Conservation (phyloP, 35 echinoderm and acorn worm species). For the Apostichopus japonicus region DNA sequence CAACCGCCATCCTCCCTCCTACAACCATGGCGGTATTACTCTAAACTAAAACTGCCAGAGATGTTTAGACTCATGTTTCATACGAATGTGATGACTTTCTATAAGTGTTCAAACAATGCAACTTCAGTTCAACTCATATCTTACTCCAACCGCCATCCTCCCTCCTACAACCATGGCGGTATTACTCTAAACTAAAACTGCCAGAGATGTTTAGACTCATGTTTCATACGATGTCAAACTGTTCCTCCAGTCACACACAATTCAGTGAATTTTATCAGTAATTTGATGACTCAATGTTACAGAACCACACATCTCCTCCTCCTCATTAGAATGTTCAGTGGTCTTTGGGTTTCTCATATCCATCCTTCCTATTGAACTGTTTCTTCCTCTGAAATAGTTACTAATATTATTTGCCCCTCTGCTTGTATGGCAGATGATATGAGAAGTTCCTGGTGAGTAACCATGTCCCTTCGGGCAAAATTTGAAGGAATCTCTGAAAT, state of each 20-base stretch:
- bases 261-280: not conserved
- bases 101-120: no score
- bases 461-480: conserved; percentile 33
- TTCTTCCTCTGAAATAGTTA: not conserved
- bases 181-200: no score
- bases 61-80: no score
- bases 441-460: not conserved
- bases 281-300: not conserved
- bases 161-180: no score
- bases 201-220: no score
- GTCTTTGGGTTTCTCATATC: not conserved
- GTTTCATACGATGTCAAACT: not conserved
- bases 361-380: not conserved
- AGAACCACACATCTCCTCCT: not conserved
- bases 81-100: not conserved
- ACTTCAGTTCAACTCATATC: no score
- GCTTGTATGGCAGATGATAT: not conserved
- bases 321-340: not conserved
- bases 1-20: no score
- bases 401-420: not conserved
- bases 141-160: no score
- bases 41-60: no score
- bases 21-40: no score
- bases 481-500: conserved; percentile 26
- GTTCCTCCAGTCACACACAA: not conserved